Conservation (phyloP, 2,113 vertebrate species). For the Larimichthys polyactis region DNA sequence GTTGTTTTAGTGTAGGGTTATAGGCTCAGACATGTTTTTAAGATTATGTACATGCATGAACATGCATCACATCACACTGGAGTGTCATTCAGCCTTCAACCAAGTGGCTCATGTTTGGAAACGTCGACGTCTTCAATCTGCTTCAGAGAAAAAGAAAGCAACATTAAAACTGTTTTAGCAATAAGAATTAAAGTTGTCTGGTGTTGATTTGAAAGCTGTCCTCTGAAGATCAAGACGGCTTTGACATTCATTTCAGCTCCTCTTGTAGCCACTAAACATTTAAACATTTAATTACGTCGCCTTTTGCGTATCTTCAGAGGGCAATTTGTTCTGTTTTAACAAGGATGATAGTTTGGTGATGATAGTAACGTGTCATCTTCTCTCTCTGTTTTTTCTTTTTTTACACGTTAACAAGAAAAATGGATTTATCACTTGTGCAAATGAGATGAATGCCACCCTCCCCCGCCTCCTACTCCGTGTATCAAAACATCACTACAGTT, state of each 20-base stretch:
- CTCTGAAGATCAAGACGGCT: slow-evolving; percentile 54
- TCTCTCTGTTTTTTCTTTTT: not conserved
- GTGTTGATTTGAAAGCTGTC: slow-evolving; percentile 57
- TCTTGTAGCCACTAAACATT: slow-evolving; percentile 28
- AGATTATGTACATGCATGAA: not conserved
- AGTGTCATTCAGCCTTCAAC: slow-evolving; percentile 58
- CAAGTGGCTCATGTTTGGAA: slow-evolving; percentile 47
- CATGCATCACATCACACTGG: not conserved
- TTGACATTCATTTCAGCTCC: slow-evolving; percentile 46
- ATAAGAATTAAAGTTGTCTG: slow-evolving; percentile 59
- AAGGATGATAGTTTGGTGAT: slow-evolving; percentile 33
- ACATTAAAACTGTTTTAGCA: slow-evolving; percentile 54
- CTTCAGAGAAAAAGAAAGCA: slow-evolving; percentile 11
- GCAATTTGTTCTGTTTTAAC: slow-evolving; percentile 41
- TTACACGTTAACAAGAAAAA: slow-evolving; percentile 9
- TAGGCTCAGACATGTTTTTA: slow-evolving; percentile 18
- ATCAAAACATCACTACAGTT: not conserved
- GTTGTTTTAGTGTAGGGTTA: slow-evolving; percentile 52
- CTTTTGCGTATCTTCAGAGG: slow-evolving; percentile 33
- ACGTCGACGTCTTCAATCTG: slow-evolving; percentile 30
- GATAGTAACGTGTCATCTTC: slow-evolving; percentile 40
- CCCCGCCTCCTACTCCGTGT: not conserved
- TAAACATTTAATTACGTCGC: slow-evolving; percentile 60
- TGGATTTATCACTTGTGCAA: slow-evolving; percentile 28
- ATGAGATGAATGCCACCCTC: slow-evolving; percentile 23